Base-by-base conservation (phyloP, 2,888 invertebrate genomes). In the Dryomyza anilis region DNA sequence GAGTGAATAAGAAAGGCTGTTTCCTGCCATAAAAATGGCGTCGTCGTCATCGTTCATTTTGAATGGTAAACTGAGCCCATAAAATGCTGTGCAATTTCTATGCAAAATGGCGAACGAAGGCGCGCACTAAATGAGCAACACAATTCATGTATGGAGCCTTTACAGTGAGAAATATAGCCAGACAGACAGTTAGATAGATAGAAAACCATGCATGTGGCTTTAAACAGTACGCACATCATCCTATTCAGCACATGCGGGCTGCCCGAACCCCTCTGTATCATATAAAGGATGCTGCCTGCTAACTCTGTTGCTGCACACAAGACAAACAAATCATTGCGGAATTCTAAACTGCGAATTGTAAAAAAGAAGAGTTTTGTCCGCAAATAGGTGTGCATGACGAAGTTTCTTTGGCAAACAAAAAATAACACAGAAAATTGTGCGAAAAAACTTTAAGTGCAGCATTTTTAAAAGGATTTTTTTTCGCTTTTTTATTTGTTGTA, bases 41-140 rank as follows among this genome's bases (percentile, higher is more conserved):
- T 43, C 19, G 16, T 50, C 3, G 27, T 12, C 6, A 2, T 36
- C n/a, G 10, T 36, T 50, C 27, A 27, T 52, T 27, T 25, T 52
- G 23, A 25, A 16, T 25, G 27, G 3, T 27, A 52, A 27, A 27
- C 29, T 52, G 27, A 52, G 53, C 33, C 33, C 56, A 39, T 39
- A 56, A 39, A 56, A 56, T 56, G 56, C 19, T 39, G 56, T 25
- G 39, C 39, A 19, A 8, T 56, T 33, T 23, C 39, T 39, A 21
- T 39, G 25, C 12, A 46, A 46, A 58, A 58, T 30, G 29, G 16
- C 6, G 58, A 25, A 46, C 14, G n/a, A n/a, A n/a, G n/a, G n/a
- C 23, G 21, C 45, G 29, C 58, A 58, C 46, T 58, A 58, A 58
- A 58, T 58, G 58, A 58, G 58, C 58, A 58, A 46, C 45, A 46